Evolutionary conservation across 2,797 vertebrate species (phyloP).

Genomic region (Pseudochirops corinnae): DNA sequence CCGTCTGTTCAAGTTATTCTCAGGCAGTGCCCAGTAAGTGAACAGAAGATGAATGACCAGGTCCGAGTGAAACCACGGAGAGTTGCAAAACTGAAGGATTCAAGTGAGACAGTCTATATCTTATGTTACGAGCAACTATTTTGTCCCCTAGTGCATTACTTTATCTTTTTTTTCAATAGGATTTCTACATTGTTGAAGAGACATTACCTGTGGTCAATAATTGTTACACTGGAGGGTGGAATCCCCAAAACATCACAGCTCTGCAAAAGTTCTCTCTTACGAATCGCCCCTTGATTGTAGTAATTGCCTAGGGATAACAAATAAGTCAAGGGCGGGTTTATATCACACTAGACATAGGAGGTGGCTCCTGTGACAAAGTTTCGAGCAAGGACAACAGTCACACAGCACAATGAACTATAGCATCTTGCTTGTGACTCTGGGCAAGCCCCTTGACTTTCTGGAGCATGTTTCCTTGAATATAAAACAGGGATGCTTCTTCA

Average conservation of each 20-base stretch:
- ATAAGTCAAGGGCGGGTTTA: slow-evolving; percentile 60
- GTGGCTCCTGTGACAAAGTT: slow-evolving; percentile 43
- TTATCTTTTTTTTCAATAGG: slow-evolving; percentile 29
- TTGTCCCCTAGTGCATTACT: background rate
- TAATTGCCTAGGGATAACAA: slow-evolving; percentile 92
- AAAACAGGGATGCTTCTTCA: background rate
- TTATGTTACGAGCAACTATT: background rate
- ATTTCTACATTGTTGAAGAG: slow-evolving; percentile 47
- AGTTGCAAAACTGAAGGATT: background rate
- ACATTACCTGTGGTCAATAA: slow-evolving; percentile 93
- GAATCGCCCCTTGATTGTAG: slow-evolving; percentile 92
- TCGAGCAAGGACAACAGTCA: background rate
- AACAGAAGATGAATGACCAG: background rate
- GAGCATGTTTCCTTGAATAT: background rate
- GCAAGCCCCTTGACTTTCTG: background rate
- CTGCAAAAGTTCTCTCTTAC: slow-evolving; percentile 92
- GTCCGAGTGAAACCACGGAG: background rate
- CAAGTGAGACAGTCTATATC: slow-evolving; percentile 36
- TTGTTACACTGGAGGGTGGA: slow-evolving; percentile 87
- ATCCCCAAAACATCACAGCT: slow-evolving; percentile 95
- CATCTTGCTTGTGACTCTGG: background rate
- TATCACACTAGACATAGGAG: slow-evolving; percentile 34
- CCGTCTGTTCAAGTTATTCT: background rate
- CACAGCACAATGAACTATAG: background rate
- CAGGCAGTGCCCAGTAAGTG: background rate